Conservation (phyloP, 2,797 vertebrate species). For the Sebastes vulpes region DNA sequence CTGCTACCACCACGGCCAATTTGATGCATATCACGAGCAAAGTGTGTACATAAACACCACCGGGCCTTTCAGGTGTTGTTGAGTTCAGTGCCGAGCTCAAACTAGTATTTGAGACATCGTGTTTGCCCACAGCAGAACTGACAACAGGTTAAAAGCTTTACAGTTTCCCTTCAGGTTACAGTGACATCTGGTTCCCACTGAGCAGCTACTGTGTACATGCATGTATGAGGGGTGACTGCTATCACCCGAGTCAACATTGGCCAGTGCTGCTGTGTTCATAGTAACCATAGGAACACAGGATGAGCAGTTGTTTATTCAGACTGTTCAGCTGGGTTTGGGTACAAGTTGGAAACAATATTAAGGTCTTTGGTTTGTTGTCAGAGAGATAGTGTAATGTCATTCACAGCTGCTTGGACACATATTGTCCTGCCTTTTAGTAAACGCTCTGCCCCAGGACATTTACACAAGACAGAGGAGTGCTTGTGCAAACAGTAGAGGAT, state of each 20-base stretch:
- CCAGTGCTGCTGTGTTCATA: constrained; percentile 20
- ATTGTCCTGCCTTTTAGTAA: constrained; percentile 12
- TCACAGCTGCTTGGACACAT: constrained; percentile 25
- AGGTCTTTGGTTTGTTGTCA: constrained; percentile 21
- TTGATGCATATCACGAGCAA: constrained; percentile 32
- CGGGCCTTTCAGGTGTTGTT: neutral
- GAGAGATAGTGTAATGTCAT: constrained; percentile 23
- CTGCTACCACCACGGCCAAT: constrained; percentile 27
- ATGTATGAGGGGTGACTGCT: neutral
- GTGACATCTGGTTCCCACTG: constrained; percentile 30
- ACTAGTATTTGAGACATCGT: constrained; percentile 19
- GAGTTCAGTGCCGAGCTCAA: constrained; percentile 9
- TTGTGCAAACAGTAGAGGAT: neutral
- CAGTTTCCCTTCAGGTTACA: constrained; percentile 14
- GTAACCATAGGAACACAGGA: constrained; percentile 26
- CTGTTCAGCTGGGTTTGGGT: constrained; percentile 9
- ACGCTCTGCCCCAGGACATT: constrained; percentile 10
- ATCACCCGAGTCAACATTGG: constrained; percentile 21
- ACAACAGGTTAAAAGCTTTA: constrained; percentile 23
- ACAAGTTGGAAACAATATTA: constrained; percentile 23
- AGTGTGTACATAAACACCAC: constrained; percentile 3
- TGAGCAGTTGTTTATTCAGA: constrained; percentile 33
- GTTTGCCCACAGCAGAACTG: constrained; percentile 9
- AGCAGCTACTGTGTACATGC: constrained; percentile 16
- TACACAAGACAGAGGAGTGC: constrained; percentile 13